Evolutionary conservation across 2,888 invertebrate genomes (phyloP), one percentile per base, ranked within the genome.

Genomic region (Ophion ellenae): DNA sequence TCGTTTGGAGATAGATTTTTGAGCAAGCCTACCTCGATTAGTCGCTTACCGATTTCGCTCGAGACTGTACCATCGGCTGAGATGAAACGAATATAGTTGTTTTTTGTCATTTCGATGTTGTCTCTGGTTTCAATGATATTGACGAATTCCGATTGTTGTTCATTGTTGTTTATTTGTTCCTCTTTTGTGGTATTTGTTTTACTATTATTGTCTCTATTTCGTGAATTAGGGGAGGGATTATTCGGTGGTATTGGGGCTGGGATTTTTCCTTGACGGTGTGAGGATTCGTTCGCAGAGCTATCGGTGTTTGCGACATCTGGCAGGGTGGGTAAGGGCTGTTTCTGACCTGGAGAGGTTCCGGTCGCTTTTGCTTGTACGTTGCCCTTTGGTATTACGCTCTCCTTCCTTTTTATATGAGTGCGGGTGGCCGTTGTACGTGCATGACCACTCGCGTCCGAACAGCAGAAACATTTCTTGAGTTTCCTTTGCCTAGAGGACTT

Each of bases 371-470:
- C 45, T 2, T 45, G 45, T 45, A 2, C 1, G 2, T 1, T 45
- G 2, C 45, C 0, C 45, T 2, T 45, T 0, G 45, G 45, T 45
- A 2, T 2, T 2, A 0, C 4, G 0, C 2, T 57, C 2, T 57
- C 1, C 1, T 2, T n/a, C 2, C 1, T 57, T 1, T 2, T 1
- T 57, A 57, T 1, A n/a, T n/a, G n/a, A n/a, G n/a, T n/a, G n/a
- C n/a, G n/a, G n/a, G n/a, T n/a, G n/a, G n/a, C n/a, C n/a, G n/a
- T n/a, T n/a, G n/a, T n/a, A n/a, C n/a, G n/a, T n/a, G n/a, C n/a
- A n/a, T n/a, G n/a, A n/a, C n/a, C n/a, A 57, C 10, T 14, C 57
- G n/a, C 57, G 59, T 59, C 59, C 4, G 20, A 4, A 59, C 20
- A 59, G 20, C 59, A 59, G 20, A 20, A 59, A n/a, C 59, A 59